Evolutionary conservation across 37 sponge, comb jelly and placozoan species (phyloP).

Genomic region (Sycon ciliatum): DNA sequence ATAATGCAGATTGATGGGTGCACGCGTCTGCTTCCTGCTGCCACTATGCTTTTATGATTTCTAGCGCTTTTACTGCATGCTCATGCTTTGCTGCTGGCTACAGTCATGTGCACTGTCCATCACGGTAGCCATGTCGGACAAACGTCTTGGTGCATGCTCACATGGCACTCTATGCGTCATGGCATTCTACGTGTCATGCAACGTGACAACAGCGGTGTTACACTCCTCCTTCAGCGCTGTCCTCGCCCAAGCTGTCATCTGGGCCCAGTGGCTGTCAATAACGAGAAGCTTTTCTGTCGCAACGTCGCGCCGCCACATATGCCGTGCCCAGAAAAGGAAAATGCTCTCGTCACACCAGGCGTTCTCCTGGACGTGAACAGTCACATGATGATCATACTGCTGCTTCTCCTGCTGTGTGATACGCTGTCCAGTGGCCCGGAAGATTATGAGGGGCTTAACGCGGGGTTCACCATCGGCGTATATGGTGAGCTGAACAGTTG

Average conservation of each 20-base stretch:
- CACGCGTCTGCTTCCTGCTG: no score
- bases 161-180: no score
- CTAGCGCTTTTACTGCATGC: no score
- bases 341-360: background rate
- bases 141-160: no score
- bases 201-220: background rate
- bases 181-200: no score
- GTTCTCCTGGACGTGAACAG: background rate
- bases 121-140: no score
- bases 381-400: background rate
- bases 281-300: background rate
- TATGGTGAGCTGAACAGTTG: background rate
- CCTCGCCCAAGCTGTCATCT: background rate
- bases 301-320: background rate
- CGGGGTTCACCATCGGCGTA: background rate
- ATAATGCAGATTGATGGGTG: no score
- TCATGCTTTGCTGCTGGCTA: no score
- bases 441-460: background rate
- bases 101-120: no score
- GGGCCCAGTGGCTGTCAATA: background rate
- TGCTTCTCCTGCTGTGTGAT: background rate
- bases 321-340: background rate
- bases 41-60: no score
- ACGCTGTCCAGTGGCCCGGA: background rate
- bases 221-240: background rate